Evolutionary conservation across 2,113 vertebrate genomes (phyloP).

Genomic region (Dryoscopus gambensis): DNA sequence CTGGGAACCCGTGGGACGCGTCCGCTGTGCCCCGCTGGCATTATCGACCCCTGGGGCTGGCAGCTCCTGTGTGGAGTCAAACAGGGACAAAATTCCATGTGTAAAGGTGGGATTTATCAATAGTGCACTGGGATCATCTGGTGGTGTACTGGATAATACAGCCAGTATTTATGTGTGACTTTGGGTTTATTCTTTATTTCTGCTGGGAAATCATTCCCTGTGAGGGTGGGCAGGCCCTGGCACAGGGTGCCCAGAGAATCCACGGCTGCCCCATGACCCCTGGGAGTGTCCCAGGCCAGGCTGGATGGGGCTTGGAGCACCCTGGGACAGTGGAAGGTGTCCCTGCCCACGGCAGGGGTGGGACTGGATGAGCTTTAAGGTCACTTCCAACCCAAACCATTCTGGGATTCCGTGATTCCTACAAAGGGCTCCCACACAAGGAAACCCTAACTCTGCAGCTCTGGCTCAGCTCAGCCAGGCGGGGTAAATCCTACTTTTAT

Average conservation of each 20-base stretch:
- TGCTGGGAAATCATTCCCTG: neutral
- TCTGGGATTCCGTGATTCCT: neutral
- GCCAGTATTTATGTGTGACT: neutral
- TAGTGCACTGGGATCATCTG: neutral
- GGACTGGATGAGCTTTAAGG: rapidly evolving
- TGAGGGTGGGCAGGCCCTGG: rapidly evolving
- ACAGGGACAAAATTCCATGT: neutral
- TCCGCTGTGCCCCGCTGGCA: rapidly evolving
- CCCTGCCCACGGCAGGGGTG: neutral
- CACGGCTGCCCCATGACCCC: neutral
- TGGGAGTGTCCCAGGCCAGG: neutral
- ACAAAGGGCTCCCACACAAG: neutral
- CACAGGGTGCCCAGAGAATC: neutral
- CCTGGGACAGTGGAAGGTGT: neutral
- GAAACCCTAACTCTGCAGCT: neutral
- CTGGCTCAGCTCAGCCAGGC: rapidly evolving
- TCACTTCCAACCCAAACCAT: neutral
- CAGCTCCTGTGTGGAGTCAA: neutral
- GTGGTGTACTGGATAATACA: neutral
- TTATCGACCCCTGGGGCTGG: rapidly evolving
- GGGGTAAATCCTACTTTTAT: neutral
- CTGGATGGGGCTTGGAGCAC: rapidly evolving
- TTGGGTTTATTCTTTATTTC: neutral
- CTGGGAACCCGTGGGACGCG: rapidly evolving
- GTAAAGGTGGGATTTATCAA: neutral